Evolutionary conservation across 37 sponge, comb jelly and placozoan genomes (phyloP), one percentile per base, ranked within the genome.

Genomic region (Beroe ovata): DNA sequence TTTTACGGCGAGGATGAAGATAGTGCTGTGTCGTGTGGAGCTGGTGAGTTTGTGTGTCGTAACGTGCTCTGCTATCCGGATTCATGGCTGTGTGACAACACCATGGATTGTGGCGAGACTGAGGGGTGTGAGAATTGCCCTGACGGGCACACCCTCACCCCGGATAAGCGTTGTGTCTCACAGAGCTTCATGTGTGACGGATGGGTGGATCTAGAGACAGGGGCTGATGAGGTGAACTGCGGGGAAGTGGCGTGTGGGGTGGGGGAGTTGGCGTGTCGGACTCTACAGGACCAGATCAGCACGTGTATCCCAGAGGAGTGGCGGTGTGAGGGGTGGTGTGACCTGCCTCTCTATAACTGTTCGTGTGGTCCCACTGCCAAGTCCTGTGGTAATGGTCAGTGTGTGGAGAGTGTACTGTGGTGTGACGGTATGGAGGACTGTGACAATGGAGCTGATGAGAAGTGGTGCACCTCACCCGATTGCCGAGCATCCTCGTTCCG

Each of bases 271-370:
- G 18, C 1, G 25, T 39, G 84, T 16, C 54, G 54, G 54, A 47
- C 54, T 6, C 11, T 11, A 11, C 54, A 47, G 54, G 54, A 11
- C 54, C n/a, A n/a, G n/a, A 20, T 36, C 28, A 36, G 84, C 16
- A 77, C 38, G 84, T 77, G 84, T 40, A 36, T 77, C 28, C 84
- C 84, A 28, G 4, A 54, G 6, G 54, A 77, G 38, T 77, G 84
- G 84, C 21, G 19, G 8, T 77, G 84, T 40, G 84, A 20, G 54
- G 84, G 84, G 22, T 77, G 38, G 25, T 77, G 84, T 20, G 69
- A 1, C 11, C 35, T 66, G 36, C 69, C 25, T 34, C 25, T 34
- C 32, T 8, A 4, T 20, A 30, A 30, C 18, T 66, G 69, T 18
- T 3, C 33, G 16, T 66, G 69, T 16, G 33, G 16, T 1, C 36